Percentiles rank a stretch among this genome's conserved stretches.
Conservation (phyloP, 2,113 vertebrate species). For the Sapajus apella region DNA sequence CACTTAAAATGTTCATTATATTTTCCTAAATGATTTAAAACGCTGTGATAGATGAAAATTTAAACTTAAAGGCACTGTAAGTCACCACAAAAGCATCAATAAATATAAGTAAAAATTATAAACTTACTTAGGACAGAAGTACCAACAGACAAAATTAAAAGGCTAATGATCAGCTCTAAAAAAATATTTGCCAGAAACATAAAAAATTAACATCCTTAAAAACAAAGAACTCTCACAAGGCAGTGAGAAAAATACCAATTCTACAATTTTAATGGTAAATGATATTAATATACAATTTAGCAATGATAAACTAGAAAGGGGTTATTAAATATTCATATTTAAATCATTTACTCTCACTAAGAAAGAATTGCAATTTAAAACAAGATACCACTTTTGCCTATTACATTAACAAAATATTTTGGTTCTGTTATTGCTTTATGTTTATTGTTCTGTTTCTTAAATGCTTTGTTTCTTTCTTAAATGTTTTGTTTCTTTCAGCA, state of each 20-base stretch:
- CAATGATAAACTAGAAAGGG: background rate
- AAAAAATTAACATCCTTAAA: background rate
- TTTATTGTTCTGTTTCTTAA: background rate
- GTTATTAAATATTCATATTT: slow-evolving; percentile 1
- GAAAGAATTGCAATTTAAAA: slow-evolving; percentile 41
- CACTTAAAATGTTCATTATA: background rate
- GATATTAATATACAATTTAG: background rate
- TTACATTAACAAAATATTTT: background rate
- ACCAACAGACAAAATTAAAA: slow-evolving; percentile 38
- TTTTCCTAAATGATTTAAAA: background rate
- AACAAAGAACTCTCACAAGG: background rate
- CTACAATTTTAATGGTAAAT: background rate
- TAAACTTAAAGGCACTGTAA: background rate
- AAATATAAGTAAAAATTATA: background rate
- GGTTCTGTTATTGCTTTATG: background rate
- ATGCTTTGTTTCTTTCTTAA: too few relatives aligned
- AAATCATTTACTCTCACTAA: slow-evolving; percentile 19
- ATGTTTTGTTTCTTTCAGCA: background rate
- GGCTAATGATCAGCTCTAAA: background rate
- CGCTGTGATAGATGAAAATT: background rate
- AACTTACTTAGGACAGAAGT: slow-evolving; percentile 32
- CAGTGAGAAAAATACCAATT: background rate
- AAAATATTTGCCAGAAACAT: slow-evolving; percentile 4
- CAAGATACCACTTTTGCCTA: background rate
- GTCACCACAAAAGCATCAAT: background rate